Conservation (phyloP, 2,888 invertebrate species). For the Terebella lapidaria region DNA sequence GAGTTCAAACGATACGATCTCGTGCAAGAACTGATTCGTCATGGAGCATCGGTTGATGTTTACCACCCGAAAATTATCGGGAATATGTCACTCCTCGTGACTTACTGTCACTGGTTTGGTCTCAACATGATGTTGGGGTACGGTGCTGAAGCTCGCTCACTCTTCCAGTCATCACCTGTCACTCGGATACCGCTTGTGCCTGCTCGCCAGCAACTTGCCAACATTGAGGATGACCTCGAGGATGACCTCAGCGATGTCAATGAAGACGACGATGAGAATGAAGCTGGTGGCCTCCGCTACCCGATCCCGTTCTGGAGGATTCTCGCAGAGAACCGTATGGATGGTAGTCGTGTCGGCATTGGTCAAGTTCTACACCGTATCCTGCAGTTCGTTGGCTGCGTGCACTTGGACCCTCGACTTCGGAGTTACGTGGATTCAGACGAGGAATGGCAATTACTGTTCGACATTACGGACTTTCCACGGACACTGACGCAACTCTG, state of each 20-base stretch:
- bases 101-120: slow-evolving; percentile 15
- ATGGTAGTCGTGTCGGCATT: slow-evolving; percentile 6
- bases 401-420: slow-evolving; percentile 14
- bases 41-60: slow-evolving; percentile 31
- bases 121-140: slow-evolving; percentile 14
- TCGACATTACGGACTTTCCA: neutral
- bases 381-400: slow-evolving; percentile 12
- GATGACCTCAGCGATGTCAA: neutral
- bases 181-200: neutral
- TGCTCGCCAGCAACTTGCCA: neutral
- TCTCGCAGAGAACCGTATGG: slow-evolving; percentile 1
- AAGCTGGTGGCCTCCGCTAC: neutral
- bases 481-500: neutral
- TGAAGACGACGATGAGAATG: slow-evolving; percentile 10
- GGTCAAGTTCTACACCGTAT: slow-evolving; percentile 12
- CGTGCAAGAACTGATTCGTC: slow-evolving; percentile 29
- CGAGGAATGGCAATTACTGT: slow-evolving; percentile 10
- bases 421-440: slow-evolving; percentile 12
- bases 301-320: slow-evolving; percentile 9
- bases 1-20: slow-evolving; percentile 23
- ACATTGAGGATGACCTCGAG: neutral
- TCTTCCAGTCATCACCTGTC: slow-evolving; percentile 2
- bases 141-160: slow-evolving; percentile 16
- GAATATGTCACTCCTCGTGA: slow-evolving; percentile 28
- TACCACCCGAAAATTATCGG: slow-evolving; percentile 29